Conservation (phyloP, 2,888 invertebrate species). For the Alloscopus bannaensis region DNA sequence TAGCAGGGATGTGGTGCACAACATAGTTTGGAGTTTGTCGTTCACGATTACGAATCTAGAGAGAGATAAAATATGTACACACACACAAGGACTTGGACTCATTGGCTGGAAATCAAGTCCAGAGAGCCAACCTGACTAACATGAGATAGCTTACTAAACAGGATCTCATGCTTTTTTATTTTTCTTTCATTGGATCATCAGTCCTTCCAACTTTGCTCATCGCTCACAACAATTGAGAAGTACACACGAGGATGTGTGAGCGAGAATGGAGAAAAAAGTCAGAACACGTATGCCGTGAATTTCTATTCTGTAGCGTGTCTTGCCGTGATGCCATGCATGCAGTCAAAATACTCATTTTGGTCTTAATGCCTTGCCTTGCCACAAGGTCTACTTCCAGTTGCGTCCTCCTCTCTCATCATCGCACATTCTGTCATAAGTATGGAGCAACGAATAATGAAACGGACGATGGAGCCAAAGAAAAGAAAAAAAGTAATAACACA, state of each 20-base stretch:
- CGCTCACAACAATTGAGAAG: conserved; percentile 11
- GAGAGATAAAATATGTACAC: too few species aligned
- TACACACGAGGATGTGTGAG: conserved; percentile 11
- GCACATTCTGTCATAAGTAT: not conserved
- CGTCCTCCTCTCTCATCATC: conserved; percentile 33
- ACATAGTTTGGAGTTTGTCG: too few species aligned
- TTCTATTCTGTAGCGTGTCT: conserved; percentile 4
- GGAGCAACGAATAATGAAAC: conserved; percentile 25
- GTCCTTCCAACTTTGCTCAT: not conserved
- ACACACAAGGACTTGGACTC: too few species aligned
- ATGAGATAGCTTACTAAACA: too few species aligned
- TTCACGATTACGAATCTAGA: too few species aligned
- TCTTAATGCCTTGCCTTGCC: conserved; percentile 30
- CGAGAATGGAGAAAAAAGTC: not conserved
- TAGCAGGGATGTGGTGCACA: too few species aligned
- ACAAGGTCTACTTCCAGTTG: conserved; percentile 49
- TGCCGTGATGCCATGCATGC: not conserved
- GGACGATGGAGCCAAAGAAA: not conserved
- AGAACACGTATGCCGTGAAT: conserved; percentile 17
- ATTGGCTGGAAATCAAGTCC: conserved; percentile 24
- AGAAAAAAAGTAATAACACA: conserved; percentile 17
- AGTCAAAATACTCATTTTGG: conserved; percentile 7
- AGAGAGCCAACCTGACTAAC: not conserved
- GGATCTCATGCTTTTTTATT: conserved; percentile 22
- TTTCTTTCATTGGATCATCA: not conserved